Percentiles rank a stretch among this genome's conserved stretches.
Evolutionary conservation across 2,888 invertebrate species (phyloP).

Genomic region (Sarcophaga caerulescens): DNA sequence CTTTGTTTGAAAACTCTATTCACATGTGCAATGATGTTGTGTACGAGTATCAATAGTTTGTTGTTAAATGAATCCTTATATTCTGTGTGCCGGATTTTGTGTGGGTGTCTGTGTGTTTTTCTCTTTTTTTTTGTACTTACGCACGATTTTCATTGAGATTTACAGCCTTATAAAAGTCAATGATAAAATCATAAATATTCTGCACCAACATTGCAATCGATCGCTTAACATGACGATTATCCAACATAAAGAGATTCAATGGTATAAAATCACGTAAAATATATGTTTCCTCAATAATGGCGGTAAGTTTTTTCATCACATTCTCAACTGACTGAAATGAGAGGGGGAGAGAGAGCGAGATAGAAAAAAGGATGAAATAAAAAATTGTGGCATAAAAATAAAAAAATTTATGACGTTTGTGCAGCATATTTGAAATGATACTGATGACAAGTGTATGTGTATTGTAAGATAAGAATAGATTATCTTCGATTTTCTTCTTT

Average conservation of each 20-base stretch:
- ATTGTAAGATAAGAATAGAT: background rate
- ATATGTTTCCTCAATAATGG: conserved; percentile 87
- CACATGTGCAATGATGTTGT: background rate
- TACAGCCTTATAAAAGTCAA: conserved; percentile 79
- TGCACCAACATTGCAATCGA: conserved; percentile 78
- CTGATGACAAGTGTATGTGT: background rate
- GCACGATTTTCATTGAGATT: conserved; percentile 87
- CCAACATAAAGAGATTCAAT: conserved; percentile 91
- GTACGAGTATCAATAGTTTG: background rate
- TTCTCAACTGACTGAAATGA: conserved; percentile 85
- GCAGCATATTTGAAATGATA: background rate
- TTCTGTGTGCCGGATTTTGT: background rate
- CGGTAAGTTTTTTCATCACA: conserved; percentile 87
- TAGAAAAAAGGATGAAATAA: conserved; percentile 3
- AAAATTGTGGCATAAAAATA: conserved; percentile 31
- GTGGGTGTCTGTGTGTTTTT: too few relatives aligned
- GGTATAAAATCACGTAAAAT: conserved; percentile 89
- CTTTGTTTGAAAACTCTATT: too few relatives aligned
- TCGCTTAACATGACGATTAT: conserved; percentile 82
- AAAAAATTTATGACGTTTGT: conserved; percentile 25
- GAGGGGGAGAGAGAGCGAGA: background rate
- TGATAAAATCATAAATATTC: conserved; percentile 80
- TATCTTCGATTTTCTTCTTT: too few relatives aligned
- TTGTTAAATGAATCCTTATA: background rate
- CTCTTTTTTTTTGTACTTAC: conserved; percentile 81